Evolutionary conservation across 2,888 invertebrate genomes (phyloP).

Genomic region (Catocala nupta): DNA sequence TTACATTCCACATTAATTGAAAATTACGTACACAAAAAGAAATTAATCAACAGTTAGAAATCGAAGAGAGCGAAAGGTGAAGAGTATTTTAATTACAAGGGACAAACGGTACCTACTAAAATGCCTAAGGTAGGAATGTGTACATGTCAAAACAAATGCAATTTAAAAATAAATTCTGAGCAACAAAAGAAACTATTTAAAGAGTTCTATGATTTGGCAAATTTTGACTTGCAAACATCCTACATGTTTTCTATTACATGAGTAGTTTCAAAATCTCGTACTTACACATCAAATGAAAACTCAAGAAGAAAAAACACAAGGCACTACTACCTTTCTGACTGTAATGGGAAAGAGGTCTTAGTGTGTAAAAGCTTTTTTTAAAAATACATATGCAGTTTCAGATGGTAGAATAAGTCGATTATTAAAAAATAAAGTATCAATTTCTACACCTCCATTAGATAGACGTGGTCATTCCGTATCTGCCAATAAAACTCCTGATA

Average conservation of each 20-base stretch:
- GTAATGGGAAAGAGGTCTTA: conserved; percentile 23
- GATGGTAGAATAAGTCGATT: conserved; percentile 22
- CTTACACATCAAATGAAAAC: conserved; percentile 21
- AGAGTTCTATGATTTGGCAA: conserved; percentile 20
- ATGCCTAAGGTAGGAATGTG: conserved; percentile 22
- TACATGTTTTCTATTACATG: conserved; percentile 28
- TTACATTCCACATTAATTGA: no score
- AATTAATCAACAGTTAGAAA: no score
- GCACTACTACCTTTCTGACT: conserved; percentile 19
- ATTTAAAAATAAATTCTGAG: conserved; percentile 22
- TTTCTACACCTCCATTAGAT: conserved; percentile 21
- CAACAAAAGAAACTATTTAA: conserved; percentile 26
- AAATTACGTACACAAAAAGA: no score
- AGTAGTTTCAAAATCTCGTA: conserved; percentile 27
- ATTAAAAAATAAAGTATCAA: conserved; percentile 18
- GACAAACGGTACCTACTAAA: conserved; percentile 19
- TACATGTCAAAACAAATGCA: conserved; percentile 24
- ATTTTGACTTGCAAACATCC: conserved; percentile 27
- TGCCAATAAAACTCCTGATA: no score
- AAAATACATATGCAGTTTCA: conserved; percentile 16
- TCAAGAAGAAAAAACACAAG: conserved; percentile 24
- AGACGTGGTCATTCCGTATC: no score
- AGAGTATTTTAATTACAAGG: conserved; percentile 26
- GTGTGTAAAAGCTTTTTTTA: conserved; percentile 16
- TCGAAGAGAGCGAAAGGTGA: no score